These are phyloP conservation scores for Torymus tubicola DNA, from an alignment of 2,888 invertebrate genomes.

Conservation along the genomic window DNA sequence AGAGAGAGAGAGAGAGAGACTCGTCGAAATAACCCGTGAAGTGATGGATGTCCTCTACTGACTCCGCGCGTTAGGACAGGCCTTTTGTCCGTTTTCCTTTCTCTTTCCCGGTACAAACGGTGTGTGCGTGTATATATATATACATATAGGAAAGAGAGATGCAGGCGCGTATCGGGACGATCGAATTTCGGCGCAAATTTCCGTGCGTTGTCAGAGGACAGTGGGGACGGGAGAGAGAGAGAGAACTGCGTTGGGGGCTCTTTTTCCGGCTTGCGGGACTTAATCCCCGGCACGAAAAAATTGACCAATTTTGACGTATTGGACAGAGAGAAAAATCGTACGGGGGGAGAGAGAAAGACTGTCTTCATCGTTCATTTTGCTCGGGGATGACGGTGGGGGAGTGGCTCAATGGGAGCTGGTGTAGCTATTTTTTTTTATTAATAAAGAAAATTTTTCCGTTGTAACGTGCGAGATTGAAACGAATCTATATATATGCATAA, in stretches of 20 bases:
- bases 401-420: no score
- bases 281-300: not conserved
- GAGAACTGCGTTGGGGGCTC: no score
- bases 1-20: not conserved
- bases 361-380: not conserved
- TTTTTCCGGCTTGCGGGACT: not conserved
- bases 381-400: no score
- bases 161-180: not conserved
- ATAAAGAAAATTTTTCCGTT: no score
- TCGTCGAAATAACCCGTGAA: conserved; percentile 51
- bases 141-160: no score
- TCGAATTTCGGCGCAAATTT: conserved; percentile 15
- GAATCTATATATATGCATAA: no score
- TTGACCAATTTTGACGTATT: not conserved
- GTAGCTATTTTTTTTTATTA: no score
- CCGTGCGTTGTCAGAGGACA: no score
- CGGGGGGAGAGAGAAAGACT: not conserved
- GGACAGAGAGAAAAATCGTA: no score
- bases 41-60: conserved; percentile 52
- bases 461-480: no score
- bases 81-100: conserved; percentile 35
- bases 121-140: no score
- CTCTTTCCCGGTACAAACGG: not conserved
- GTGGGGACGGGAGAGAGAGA: no score
- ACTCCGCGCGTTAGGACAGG: conserved; percentile 20